Evolutionary conservation across 2,797 vertebrate genomes (phyloP), one percentile per base, ranked within the genome.

Genomic region (Oryzias dopingdopingensis): DNA sequence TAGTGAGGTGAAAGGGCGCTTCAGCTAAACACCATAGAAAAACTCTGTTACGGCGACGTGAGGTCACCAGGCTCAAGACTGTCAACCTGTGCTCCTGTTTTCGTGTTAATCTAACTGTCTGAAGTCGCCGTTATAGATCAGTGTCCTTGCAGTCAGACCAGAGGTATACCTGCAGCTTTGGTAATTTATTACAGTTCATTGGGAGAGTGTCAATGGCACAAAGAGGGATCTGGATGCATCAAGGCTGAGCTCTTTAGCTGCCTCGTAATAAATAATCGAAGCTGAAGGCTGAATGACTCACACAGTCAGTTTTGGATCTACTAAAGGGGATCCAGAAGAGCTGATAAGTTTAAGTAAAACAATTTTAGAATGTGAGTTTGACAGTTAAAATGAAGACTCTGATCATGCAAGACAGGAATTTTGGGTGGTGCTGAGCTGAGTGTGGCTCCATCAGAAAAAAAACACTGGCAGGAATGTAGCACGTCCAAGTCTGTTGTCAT

Each of bases 11-110:
- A 85, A 82, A 76, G 75, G 80, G 77, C 49, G 79, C 81, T 66
- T 80, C 58, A 29, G 66, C 59, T 56, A 64, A 78, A 62, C 53
- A 52, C 76, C 62, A 52, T 76, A 74, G 77, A 75, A 64, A 76
- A 71, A 72, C 79, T 85, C 67, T 42, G 75, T 76, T 85, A 81
- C 72, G 67, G 68, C 75, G 74, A 58, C 67, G 75, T 87, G 81
- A 84, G 43, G 68, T 73, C 74, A 76, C 78, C 29, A 10, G 66
- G 65, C 32, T 80, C 43, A 50, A 60, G 67, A 75, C 51, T 4
- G 56, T 76, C 76, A 42, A 47, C 26, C 42, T 58, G 54, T 66
- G 70, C 55, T 62, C 42, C 59, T 44, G 47, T 58, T 14, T 75
- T 49, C 52, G 12, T 42, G 54, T 51, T 44, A n/a, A 42, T 4